Evolutionary conservation across 1,140 invertebrate genomes (phyloP).

Genomic region (Chrysopa pallens): DNA sequence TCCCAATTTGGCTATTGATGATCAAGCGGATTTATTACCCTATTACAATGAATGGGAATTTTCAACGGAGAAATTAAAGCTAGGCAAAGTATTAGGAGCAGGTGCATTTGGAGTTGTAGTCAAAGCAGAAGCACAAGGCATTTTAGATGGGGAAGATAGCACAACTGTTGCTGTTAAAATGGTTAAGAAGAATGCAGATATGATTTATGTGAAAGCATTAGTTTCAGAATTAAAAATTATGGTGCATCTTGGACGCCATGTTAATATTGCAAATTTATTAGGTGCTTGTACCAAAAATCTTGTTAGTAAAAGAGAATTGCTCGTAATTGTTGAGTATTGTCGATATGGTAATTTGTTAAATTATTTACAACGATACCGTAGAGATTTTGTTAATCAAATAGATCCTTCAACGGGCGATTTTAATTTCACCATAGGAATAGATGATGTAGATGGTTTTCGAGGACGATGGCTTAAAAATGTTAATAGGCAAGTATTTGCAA

Average conservation of each 20-base stretch:
- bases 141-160: conserved; percentile 45
- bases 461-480: conserved; percentile 27
- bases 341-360: conserved; percentile 77
- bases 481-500: conserved; percentile 5
- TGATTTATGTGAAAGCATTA: conserved; percentile 57
- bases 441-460: conserved; percentile 28
- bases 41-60: conserved; percentile 86
- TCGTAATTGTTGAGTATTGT: conserved; percentile 89
- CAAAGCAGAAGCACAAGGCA: conserved; percentile 67
- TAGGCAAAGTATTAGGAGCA: conserved; percentile 72
- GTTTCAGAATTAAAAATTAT: conserved; percentile 89
- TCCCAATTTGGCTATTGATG: conserved; percentile 71
- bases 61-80: conserved; percentile 60
- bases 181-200: conserved; percentile 60
- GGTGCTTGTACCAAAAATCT: conserved; percentile 87
- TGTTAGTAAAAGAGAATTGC: conserved; percentile 68
- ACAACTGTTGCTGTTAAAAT: conserved; percentile 74
- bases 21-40: conserved; percentile 80
- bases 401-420: conserved; percentile 41
- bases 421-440: conserved; percentile 39
- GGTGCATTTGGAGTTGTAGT: conserved; percentile 88
- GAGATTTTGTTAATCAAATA: conserved; percentile 66
- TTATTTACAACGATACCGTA: conserved; percentile 59
- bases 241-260: conserved; percentile 81
- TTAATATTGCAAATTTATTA: conserved; percentile 88